These are phyloP conservation scores for Chrysolina oricalcia DNA, from an alignment of 2,888 invertebrate species.

Conservation along the genomic window DNA sequence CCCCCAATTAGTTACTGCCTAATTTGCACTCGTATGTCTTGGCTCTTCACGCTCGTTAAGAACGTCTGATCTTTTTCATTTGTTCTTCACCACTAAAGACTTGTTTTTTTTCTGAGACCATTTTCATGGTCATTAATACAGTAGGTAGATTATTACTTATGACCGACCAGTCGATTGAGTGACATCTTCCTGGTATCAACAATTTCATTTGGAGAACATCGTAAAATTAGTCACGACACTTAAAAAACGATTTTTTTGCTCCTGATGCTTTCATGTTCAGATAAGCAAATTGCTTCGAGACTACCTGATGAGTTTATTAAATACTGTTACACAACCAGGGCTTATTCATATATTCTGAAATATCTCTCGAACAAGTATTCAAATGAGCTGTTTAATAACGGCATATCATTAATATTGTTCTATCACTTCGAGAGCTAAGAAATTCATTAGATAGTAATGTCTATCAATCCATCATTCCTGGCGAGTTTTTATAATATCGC, in stretches of 20 bases:
- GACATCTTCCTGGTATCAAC: slow-evolving; percentile 1
- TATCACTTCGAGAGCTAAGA: slow-evolving; percentile 4
- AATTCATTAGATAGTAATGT: slow-evolving; percentile 21
- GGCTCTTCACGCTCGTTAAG: too few relatives aligned
- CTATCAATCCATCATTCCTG: slow-evolving; percentile 11
- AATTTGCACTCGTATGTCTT: too few relatives aligned
- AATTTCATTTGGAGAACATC: slow-evolving; percentile 5
- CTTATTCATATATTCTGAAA: slow-evolving; percentile 21
- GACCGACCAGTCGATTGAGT: neutral
- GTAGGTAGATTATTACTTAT: neutral
- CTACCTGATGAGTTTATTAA: slow-evolving; percentile 31
- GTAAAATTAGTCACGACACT: slow-evolving; percentile 18
- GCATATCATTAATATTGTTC: slow-evolving; percentile 21
- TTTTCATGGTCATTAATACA: neutral
- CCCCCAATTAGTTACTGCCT: too few relatives aligned
- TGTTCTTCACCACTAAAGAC: too few relatives aligned
- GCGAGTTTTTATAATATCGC: neutral
- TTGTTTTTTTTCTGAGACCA: too few relatives aligned
- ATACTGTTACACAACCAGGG: neutral
- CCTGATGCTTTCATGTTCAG: slow-evolving; percentile 13
- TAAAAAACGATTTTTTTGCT: neutral
- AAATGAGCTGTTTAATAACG: slow-evolving; percentile 20
- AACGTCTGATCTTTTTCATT: too few relatives aligned
- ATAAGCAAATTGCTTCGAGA: slow-evolving; percentile 28
- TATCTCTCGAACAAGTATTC: slow-evolving; percentile 21